phyloP scores from a whole-genome alignment of 2,888 invertebrate genomes.

The Drosophila infuscata region DNA sequence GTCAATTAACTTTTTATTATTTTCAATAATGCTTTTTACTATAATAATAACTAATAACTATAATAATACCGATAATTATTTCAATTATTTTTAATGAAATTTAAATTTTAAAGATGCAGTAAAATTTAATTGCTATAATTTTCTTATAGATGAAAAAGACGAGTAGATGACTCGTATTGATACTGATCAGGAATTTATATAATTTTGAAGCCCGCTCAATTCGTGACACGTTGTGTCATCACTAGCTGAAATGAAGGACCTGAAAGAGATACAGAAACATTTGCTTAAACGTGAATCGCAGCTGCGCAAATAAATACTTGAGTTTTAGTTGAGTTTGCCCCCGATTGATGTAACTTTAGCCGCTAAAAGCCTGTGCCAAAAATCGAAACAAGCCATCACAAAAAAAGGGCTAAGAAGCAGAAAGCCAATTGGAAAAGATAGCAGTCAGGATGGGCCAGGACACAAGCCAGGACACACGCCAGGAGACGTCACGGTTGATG shows the following conservation, averaged over 20 bases:
- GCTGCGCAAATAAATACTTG: conserved; percentile 73
- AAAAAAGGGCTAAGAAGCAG: conserved; percentile 48
- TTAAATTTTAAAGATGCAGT: no score
- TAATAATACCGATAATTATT: no score
- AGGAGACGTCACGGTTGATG: conserved; percentile 17
- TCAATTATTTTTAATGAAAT: no score
- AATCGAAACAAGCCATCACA: background rate
- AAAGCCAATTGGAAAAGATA: conserved; percentile 46
- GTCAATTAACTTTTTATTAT: no score
- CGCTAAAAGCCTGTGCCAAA: conserved; percentile 68
- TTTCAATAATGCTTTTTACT: no score
- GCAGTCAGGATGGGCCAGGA: background rate
- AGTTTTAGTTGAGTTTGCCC: conserved; percentile 46
- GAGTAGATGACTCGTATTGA: background rate
- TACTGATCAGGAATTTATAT: background rate
- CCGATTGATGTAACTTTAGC: conserved; percentile 64
- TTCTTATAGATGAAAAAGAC: no score
- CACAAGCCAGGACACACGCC: background rate
- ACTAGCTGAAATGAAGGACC: conserved; percentile 47
- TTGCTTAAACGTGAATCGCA: conserved; percentile 44
- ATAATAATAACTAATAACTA: no score
- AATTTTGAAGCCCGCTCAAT: background rate
- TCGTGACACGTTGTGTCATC: conserved; percentile 32
- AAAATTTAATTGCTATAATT: no score
- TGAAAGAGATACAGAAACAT: conserved; percentile 68